These are phyloP conservation scores for Paralvinella palmiformis DNA, from an alignment of 1,140 invertebrate species.

Conservation along the genomic window DNA sequence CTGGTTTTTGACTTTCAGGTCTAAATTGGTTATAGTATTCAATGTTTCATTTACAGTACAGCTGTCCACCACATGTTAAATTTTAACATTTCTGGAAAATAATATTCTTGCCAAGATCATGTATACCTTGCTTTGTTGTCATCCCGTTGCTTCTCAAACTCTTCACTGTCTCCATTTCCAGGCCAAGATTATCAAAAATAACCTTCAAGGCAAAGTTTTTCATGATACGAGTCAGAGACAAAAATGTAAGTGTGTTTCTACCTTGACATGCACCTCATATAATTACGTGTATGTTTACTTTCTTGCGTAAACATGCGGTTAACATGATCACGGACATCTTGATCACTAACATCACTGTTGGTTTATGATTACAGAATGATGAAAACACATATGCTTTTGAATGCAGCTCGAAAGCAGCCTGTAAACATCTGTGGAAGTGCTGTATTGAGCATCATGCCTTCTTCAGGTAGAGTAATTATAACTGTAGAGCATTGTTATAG, in stretches of 20 bases:
- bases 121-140: too few relatives aligned
- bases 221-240: slow-evolving; percentile 89
- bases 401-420: slow-evolving; percentile 73
- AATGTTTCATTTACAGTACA: too few relatives aligned
- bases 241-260: slow-evolving; percentile 76
- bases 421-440: slow-evolving; percentile 97
- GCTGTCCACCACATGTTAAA: too few relatives aligned
- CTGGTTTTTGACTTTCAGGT: too few relatives aligned
- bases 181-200: slow-evolving; percentile 88
- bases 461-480: slow-evolving; percentile 81
- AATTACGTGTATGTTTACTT: too few relatives aligned
- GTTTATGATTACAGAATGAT: slow-evolving; percentile 65
- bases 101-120: too few relatives aligned
- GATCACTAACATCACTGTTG: slow-evolving; percentile 28
- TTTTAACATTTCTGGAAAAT: too few relatives aligned
- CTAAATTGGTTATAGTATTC: too few relatives aligned
- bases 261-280: too few relatives aligned
- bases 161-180: too few relatives aligned
- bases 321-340: slow-evolving; percentile 21
- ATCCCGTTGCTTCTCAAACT: too few relatives aligned
- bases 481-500: slow-evolving; percentile 34
- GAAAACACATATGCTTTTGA: slow-evolving; percentile 74
- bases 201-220: slow-evolving; percentile 89
- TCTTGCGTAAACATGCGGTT: too few relatives aligned
- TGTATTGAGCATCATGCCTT: slow-evolving; percentile 97